These are phyloP conservation scores for Ailurus styani DNA, from an alignment of 2,113 vertebrate species.

Conservation along the genomic window DNA sequence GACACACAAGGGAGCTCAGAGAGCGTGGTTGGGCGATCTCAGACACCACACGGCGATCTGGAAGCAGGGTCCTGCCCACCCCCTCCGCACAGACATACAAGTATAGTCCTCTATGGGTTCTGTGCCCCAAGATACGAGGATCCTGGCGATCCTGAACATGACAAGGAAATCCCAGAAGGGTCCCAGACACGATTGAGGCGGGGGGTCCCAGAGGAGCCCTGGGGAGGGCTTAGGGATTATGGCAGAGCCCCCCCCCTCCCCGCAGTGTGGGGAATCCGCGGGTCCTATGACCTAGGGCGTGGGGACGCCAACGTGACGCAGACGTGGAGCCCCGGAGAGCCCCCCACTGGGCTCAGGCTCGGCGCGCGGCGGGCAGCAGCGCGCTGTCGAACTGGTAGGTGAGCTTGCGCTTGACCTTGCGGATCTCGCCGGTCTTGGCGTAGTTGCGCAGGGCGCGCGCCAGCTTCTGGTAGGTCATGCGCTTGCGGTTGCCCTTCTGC, in stretches of 20 bases:
- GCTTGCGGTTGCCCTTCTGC: slow-evolving; percentile 84
- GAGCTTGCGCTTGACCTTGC: slow-evolving; percentile 83
- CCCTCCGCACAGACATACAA: background rate
- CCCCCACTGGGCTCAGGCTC: slow-evolving; percentile 8
- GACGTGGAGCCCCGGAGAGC: background rate
- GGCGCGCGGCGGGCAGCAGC: slow-evolving; percentile 61
- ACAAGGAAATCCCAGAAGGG: background rate
- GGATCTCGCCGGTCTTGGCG: slow-evolving; percentile 82
- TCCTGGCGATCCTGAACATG: background rate
- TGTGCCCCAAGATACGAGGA: background rate
- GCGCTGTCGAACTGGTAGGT: slow-evolving; percentile 82
- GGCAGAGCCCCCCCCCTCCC: background rate
- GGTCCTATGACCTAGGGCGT: background rate
- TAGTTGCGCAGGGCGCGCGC: slow-evolving; percentile 83
- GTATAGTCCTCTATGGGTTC: background rate
- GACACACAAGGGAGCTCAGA: background rate
- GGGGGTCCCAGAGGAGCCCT: slow-evolving; percentile 23
- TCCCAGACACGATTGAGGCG: background rate
- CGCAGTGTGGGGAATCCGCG: background rate
- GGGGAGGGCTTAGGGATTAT: background rate
- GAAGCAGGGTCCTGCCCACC: background rate
- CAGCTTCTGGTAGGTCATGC: slow-evolving; percentile 85
- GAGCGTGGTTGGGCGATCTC: background rate
- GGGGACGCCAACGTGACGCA: background rate
- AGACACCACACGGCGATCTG: background rate